Evolutionary conservation across 2,797 vertebrate genomes (phyloP).

Genomic region (Gobio occitaniae): DNA sequence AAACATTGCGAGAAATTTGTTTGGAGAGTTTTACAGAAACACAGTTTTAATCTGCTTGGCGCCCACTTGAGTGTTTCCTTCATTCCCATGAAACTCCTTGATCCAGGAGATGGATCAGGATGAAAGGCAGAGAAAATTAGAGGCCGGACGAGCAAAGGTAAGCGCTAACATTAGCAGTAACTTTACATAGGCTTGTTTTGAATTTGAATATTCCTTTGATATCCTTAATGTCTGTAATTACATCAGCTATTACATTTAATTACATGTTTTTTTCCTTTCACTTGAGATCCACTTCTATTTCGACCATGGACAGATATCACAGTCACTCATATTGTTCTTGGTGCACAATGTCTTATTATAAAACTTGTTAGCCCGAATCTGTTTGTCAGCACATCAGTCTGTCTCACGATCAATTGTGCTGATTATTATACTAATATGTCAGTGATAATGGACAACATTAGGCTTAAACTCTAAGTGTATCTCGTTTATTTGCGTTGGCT

Average conservation of each 20-base stretch:
- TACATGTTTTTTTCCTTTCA: neutral
- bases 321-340: conserved; percentile 9
- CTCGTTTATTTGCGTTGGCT: neutral
- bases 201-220: neutral
- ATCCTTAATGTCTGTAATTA: neutral
- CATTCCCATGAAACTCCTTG: conserved; percentile 40
- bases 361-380: neutral
- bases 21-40: neutral
- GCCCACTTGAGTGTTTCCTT: conserved; percentile 36
- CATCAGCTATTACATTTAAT: neutral
- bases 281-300: neutral
- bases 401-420: neutral
- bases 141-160: conserved; percentile 88
- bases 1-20: conserved; percentile 39
- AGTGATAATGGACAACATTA: neutral
- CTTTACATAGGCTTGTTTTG: conserved; percentile 63
- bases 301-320: neutral
- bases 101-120: conserved; percentile 80
- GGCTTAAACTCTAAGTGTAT: neutral
- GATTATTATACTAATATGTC: neutral
- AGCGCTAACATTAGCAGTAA: conserved; percentile 63
- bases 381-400: neutral
- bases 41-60: conserved; percentile 9
- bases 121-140: conserved; percentile 83
- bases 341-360: neutral